These are phyloP conservation scores for Drosophila ficusphila DNA, from an alignment of 1,140 invertebrate genomes.

Conservation along the genomic window DNA sequence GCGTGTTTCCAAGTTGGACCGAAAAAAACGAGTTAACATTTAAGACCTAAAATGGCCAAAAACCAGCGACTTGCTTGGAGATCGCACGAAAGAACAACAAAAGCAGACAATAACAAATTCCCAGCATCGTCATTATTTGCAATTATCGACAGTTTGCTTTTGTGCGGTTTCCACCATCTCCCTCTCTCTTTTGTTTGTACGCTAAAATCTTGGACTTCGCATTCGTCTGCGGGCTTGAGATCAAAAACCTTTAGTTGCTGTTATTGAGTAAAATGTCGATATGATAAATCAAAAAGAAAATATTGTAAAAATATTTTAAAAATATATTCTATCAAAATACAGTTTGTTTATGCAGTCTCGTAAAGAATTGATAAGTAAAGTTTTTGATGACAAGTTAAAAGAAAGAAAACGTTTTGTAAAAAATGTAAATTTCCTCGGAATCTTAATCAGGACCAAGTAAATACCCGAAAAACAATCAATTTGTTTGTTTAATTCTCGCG, in stretches of 20 bases:
- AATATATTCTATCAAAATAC: background rate
- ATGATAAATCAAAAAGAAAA: background rate
- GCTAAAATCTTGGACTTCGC: slow-evolving; percentile 58
- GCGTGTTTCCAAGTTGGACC: slow-evolving; percentile 49
- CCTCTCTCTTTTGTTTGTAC: slow-evolving; percentile 44
- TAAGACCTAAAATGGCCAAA: slow-evolving; percentile 75
- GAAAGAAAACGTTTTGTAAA: too few species aligned
- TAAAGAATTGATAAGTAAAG: too few species aligned
- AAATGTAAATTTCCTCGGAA: too few species aligned
- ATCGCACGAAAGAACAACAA: slow-evolving; percentile 48
- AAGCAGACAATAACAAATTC: slow-evolving; percentile 60
- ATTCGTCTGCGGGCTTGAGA: slow-evolving; percentile 59
- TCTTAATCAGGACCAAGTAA: too few species aligned
- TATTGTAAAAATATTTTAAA: background rate
- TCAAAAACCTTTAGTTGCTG: slow-evolving; percentile 70
- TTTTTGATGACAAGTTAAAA: too few species aligned
- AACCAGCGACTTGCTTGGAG: slow-evolving; percentile 31
- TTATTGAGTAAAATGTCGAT: slow-evolving; percentile 2
- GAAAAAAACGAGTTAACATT: slow-evolving; percentile 78
- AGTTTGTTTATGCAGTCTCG: background rate
- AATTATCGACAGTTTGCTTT: slow-evolving; percentile 78
- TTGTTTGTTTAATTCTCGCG: background rate
- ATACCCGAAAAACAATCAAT: background rate
- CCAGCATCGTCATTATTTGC: slow-evolving; percentile 76
- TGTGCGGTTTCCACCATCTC: slow-evolving; percentile 50